Evolutionary conservation across 1,140 invertebrate genomes (phyloP).

Genomic region (Brachionus manjavacas): DNA sequence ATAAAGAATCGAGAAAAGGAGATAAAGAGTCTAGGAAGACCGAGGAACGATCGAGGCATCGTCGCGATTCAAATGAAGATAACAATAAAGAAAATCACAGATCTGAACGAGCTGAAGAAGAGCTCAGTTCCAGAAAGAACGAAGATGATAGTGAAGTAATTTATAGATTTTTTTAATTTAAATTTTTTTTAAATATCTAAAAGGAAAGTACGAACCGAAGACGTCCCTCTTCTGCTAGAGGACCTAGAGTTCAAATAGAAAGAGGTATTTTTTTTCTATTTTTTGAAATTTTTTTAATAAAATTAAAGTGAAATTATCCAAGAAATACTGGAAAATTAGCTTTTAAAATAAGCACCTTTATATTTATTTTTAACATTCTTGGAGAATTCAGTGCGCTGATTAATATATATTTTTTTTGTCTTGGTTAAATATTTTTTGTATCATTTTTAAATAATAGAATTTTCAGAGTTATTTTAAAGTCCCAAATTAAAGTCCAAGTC

Average conservation of each 20-base stretch:
- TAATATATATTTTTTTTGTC: too few relatives aligned
- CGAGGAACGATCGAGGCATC: constrained; percentile 44
- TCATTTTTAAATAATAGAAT: too few relatives aligned
- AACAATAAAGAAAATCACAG: neutral
- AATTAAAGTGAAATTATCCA: too few relatives aligned
- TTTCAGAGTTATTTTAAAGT: too few relatives aligned
- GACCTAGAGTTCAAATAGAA: constrained; percentile 16
- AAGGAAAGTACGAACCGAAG: neutral
- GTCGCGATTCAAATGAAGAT: constrained; percentile 36
- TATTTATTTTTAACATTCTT: too few relatives aligned
- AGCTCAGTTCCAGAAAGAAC: neutral
- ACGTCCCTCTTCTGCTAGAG: constrained; percentile 17
- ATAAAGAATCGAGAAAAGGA: neutral
- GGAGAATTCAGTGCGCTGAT: too few relatives aligned
- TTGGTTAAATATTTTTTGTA: too few relatives aligned
- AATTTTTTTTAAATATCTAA: neutral
- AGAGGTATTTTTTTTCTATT: neutral
- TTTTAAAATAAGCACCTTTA: too few relatives aligned
- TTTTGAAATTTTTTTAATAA: too few relatives aligned
- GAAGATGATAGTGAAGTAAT: constrained; percentile 13
- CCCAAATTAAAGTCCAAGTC: too few relatives aligned
- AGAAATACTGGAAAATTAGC: too few relatives aligned
- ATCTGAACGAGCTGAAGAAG: neutral
- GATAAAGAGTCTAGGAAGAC: constrained; percentile 7
- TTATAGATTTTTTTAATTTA: neutral